Percentiles rank a stretch among this genome's conserved stretches.
Conservation (phyloP, 2,113 vertebrate species). For the Acrocephalus arundinaceus region DNA sequence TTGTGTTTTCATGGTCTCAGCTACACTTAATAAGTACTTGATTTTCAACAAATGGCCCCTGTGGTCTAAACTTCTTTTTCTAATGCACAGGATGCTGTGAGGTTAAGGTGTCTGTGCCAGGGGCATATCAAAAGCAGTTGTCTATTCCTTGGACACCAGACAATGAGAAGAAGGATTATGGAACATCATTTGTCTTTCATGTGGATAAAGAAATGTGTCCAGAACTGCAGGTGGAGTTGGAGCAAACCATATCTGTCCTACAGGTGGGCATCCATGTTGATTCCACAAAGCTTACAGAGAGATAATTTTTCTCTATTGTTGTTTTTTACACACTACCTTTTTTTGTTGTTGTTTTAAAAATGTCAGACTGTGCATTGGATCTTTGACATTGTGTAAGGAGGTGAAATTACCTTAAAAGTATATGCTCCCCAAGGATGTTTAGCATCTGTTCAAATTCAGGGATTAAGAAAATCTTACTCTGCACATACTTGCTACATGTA, state of each 20-base stretch:
- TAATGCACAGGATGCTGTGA: slow-evolving; percentile 56
- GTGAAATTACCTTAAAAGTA: not conserved
- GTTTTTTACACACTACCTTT: not conserved
- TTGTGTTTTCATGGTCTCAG: not conserved
- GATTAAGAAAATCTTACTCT: not conserved
- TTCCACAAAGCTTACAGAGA: not conserved
- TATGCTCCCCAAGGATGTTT: accelerated
- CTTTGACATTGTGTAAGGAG: not conserved
- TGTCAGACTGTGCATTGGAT: not conserved
- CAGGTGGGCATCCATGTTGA: slow-evolving; percentile 55
- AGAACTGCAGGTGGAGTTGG: slow-evolving; percentile 62
- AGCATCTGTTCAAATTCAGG: not conserved
- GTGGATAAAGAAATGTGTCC: slow-evolving; percentile 66
- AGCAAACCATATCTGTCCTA: slow-evolving; percentile 57
- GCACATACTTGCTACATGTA: not conserved
- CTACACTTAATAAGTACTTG: not conserved
- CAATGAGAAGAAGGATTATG: not conserved
- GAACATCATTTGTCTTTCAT: slow-evolving; percentile 70
- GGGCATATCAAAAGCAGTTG: slow-evolving; percentile 74
- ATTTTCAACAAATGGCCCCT: not conserved
- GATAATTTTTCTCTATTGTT: not conserved
- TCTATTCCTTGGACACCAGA: slow-evolving; percentile 44
- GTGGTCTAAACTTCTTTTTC: not conserved
- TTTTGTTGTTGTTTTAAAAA: not conserved
- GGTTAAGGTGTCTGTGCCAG: slow-evolving; percentile 72